phyloP scores from a whole-genome alignment of 2,888 invertebrate genomes.

The Acleris sparsana region DNA sequence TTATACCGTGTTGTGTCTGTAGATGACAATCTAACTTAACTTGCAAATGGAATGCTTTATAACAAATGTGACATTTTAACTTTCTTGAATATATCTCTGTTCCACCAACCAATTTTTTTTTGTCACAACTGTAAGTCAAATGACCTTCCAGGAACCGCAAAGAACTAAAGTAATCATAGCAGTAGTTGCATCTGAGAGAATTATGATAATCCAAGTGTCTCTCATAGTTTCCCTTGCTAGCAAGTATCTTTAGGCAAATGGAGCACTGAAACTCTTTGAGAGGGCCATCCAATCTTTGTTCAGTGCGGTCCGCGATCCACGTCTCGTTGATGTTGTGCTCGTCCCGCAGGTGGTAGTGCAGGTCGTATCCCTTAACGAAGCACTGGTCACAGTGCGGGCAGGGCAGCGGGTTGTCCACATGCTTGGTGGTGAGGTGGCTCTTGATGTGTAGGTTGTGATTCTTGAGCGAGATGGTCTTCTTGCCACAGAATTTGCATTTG shows the following conservation, averaged over 20 bases:
- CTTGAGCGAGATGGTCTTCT: conserved; percentile 70
- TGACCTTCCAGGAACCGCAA: conserved; percentile 76
- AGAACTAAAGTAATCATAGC: conserved; percentile 74
- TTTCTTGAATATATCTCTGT: conserved; percentile 70
- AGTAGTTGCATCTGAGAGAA: conserved; percentile 76
- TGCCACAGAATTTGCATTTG: conserved; percentile 78
- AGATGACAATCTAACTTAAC: conserved; percentile 79
- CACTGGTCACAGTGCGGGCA: conserved; percentile 71
- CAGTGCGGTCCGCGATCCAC: conserved; percentile 71
- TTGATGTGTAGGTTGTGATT: conserved; percentile 73
- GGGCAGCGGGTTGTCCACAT: conserved; percentile 68
- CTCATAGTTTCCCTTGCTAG: conserved; percentile 77
- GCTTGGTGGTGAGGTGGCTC: conserved; percentile 68
- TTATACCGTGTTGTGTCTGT: conserved; percentile 67
- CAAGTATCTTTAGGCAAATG: conserved; percentile 74
- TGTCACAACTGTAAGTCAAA: conserved; percentile 71
- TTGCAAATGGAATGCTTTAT: conserved; percentile 78
- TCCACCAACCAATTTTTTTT: conserved; percentile 71
- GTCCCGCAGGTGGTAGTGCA: conserved; percentile 74
- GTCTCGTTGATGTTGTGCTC: conserved; percentile 69
- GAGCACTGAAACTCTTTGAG: conserved; percentile 75
- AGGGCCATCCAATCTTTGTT: conserved; percentile 60
- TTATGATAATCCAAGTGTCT: conserved; percentile 80
- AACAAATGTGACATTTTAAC: conserved; percentile 75
- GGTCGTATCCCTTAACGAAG: conserved; percentile 69